phyloP scores from a whole-genome alignment of 2,797 vertebrate genomes.

The Sebastes iracundus region DNA sequence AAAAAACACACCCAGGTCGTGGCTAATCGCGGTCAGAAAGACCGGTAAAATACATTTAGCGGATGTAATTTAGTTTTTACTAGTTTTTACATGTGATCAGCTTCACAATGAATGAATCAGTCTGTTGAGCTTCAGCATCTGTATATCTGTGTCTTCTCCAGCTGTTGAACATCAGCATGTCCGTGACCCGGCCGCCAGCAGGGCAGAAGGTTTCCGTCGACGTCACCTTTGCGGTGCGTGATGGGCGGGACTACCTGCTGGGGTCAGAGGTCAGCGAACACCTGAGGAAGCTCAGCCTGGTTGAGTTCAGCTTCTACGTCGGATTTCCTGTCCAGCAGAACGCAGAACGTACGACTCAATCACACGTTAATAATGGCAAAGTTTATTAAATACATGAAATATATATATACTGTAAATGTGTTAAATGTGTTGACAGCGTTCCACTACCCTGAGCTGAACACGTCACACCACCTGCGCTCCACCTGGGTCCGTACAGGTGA shows the following conservation, averaged over 20 bases:
- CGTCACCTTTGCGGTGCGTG: slow-evolving; percentile 87
- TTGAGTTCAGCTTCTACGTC: slow-evolving; percentile 98
- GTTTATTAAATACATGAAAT: neutral
- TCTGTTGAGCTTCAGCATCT: neutral
- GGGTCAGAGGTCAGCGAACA: slow-evolving; percentile 91
- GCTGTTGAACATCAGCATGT: slow-evolving; percentile 91
- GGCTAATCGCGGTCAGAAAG: no score
- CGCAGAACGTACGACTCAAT: slow-evolving; percentile 89
- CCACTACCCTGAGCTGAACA: slow-evolving; percentile 94
- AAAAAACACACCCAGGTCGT: no score
- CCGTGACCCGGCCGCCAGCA: slow-evolving; percentile 24
- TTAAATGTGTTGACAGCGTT: slow-evolving; percentile 73
- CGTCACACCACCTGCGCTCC: slow-evolving; percentile 89
- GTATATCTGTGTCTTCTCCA: slow-evolving; percentile 67
- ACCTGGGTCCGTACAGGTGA: slow-evolving; percentile 97
- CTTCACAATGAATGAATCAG: no score
- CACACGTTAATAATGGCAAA: neutral
- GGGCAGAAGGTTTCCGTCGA: slow-evolving; percentile 89
- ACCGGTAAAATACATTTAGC: no score
- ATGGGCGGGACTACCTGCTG: slow-evolving; percentile 82
- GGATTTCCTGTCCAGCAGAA: slow-evolving; percentile 93
- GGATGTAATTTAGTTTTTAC: no score
- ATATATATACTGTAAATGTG: neutral
- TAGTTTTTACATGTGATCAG: no score
- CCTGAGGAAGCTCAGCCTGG: slow-evolving; percentile 90